A percentile compares a stretch with the other conserved stretches of the same genome.
Conservation (phyloP, 2,888 invertebrate species). For the Smittia sp. region DNA sequence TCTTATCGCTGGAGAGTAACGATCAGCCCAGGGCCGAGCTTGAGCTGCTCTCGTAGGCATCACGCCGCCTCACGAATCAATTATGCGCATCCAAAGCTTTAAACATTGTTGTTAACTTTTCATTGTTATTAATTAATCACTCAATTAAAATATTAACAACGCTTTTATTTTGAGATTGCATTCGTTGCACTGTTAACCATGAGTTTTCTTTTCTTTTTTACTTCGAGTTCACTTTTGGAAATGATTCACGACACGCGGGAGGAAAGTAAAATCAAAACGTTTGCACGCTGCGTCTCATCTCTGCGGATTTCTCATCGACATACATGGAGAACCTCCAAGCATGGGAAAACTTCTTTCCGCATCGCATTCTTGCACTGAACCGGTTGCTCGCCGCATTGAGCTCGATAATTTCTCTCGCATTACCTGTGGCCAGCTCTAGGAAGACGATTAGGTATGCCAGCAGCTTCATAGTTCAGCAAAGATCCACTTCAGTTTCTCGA, state of each 20-base stretch:
- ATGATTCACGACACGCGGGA: background rate
- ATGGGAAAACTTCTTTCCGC: background rate
- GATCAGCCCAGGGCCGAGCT: too few relatives aligned
- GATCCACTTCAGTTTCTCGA: background rate
- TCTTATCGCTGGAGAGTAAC: too few relatives aligned
- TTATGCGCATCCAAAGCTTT: too few relatives aligned
- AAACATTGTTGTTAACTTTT: background rate
- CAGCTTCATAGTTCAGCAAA: slow-evolving; percentile 22
- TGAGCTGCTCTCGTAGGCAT: too few relatives aligned
- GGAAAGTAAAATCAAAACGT: slow-evolving; percentile 9
- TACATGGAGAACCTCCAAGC: background rate
- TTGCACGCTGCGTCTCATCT: background rate
- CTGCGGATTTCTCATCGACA: background rate
- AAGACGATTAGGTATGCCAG: slow-evolving; percentile 13
- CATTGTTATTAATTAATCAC: background rate
- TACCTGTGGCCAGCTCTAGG: slow-evolving; percentile 28
- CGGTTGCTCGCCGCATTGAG: background rate
- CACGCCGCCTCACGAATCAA: too few relatives aligned
- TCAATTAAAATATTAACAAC: background rate
- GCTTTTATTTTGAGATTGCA: background rate
- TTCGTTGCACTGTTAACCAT: background rate
- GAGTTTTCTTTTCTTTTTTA: background rate
- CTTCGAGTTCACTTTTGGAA: background rate
- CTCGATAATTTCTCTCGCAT: background rate
- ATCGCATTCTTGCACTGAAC: background rate